Evolutionary conservation across 2,888 invertebrate species (phyloP), one percentile per base, ranked within the genome.

Genomic region (Cremastobaeus sp.): DNA sequence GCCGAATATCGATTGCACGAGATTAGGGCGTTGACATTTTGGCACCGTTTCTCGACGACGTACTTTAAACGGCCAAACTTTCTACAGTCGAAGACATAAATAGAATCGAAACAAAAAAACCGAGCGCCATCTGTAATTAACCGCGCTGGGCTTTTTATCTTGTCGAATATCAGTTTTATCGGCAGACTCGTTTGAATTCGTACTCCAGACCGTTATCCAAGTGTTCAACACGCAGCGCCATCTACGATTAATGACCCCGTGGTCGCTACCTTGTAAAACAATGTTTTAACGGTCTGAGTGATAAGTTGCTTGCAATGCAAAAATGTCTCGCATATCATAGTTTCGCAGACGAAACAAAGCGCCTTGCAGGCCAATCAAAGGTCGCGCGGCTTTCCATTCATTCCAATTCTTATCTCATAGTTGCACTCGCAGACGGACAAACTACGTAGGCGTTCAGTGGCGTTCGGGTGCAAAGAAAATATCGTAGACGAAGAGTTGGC

Each of bases 1-100:
- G 54, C 35, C 45, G 48, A 55, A 70, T 62, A 70, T 70, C 62
- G 70, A 62, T 69, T 60, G 48, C 14, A 30, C 54, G 54, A 60
- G 59, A 60, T 70, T 41, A 62, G 70, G 55, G 55, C 70, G 55
- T 62, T 70, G 70, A 70, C 70, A 70, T 70, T 70, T 62, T 55
- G 55, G 70, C 70, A 55, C 48, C 12, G 48, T 62, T 70, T 62
- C 70, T 45, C 21, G 21, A 68, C 50, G 30, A 9, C 35, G 34
- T 25, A 21, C 52, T 69, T 47, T 34, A 35, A 37, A 43, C 37
- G 6, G 3, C 28, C 25, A 30, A 54, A 59, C 47, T 50, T 59
- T 15, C 25, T 34, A 32, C 8, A 2, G 21, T 2, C 9, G 18
- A 43, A 47, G 18, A 39, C 45, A 64, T 45, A 64, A 64, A 64